Evolutionary conservation across 2,113 vertebrate genomes (phyloP).

Genomic region (Oceanites oceanicus): DNA sequence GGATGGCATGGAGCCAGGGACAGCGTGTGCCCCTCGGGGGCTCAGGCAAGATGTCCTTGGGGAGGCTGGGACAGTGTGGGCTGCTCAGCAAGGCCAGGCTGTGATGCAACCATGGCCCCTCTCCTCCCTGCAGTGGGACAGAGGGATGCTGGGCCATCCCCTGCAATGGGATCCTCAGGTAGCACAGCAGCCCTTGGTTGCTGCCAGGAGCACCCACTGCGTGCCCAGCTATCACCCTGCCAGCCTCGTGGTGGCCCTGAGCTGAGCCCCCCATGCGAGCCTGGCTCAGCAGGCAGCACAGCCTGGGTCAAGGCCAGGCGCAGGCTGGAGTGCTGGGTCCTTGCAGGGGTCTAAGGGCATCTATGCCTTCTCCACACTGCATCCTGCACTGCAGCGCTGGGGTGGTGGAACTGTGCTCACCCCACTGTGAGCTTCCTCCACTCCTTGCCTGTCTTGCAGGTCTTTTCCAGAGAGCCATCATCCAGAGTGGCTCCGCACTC

Average conservation of each 20-base stretch:
- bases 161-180: not conserved
- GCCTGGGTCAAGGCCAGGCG: not conserved
- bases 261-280: not conserved
- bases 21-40: fast-evolving
- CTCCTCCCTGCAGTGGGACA: fast-evolving
- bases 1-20: not conserved
- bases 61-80: fast-evolving
- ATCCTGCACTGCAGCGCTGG: not conserved
- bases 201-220: not conserved
- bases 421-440: not conserved
- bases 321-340: not conserved
- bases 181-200: not conserved
- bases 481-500: slow-evolving; percentile 95
- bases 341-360: not conserved
- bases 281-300: not conserved
- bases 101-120: not conserved
- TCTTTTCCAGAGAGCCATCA: slow-evolving; percentile 97
- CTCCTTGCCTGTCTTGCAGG: slow-evolving; percentile 75
- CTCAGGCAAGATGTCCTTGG: not conserved
- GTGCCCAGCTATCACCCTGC: not conserved
- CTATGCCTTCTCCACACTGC: not conserved
- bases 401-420: fast-evolving
- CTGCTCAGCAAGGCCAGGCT: not conserved
- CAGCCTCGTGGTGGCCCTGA: not conserved
- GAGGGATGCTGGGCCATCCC: not conserved